Evolutionary conservation across 23 tunicate genomes (phyloP).

Genomic region (Styela plicata): DNA sequence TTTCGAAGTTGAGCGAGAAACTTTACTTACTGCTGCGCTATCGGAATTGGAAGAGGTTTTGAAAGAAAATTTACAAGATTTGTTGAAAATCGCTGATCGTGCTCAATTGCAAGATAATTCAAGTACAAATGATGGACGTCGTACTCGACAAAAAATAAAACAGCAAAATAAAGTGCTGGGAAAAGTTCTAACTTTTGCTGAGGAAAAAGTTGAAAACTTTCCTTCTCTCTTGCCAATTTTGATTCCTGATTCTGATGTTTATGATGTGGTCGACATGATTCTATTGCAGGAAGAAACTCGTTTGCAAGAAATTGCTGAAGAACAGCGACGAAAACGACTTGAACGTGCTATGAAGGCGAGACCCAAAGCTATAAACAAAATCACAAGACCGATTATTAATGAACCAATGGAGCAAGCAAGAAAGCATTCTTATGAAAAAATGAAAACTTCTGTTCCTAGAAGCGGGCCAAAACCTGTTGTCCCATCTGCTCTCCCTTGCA

Average conservation of each 20-base stretch:
- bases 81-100: conserved; percentile 43
- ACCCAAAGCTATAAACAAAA: background rate
- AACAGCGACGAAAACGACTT: conserved; percentile 2
- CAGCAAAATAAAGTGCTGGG: conserved; percentile 58
- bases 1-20: conserved; percentile 28
- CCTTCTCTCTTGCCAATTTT: conserved; percentile 25
- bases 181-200: conserved; percentile 18
- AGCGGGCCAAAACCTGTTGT: background rate
- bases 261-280: conserved; percentile 15
- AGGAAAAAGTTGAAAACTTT: background rate
- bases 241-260: conserved; percentile 10
- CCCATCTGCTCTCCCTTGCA: conserved; percentile 13
- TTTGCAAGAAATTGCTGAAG: conserved; percentile 13
- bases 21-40: conserved; percentile 51
- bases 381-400: background rate
- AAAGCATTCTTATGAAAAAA: conserved; percentile 27
- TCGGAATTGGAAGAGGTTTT: conserved; percentile 50
- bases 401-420: background rate
- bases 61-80: conserved; percentile 27
- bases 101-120: background rate
- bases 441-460: background rate
- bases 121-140: conserved; percentile 36
- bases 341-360: background rate
- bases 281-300: conserved; percentile 24
- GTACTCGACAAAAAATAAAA: conserved; percentile 64